Conservation (phyloP, 2,797 vertebrate species). For the Tympanoctomys barrerae region DNA sequence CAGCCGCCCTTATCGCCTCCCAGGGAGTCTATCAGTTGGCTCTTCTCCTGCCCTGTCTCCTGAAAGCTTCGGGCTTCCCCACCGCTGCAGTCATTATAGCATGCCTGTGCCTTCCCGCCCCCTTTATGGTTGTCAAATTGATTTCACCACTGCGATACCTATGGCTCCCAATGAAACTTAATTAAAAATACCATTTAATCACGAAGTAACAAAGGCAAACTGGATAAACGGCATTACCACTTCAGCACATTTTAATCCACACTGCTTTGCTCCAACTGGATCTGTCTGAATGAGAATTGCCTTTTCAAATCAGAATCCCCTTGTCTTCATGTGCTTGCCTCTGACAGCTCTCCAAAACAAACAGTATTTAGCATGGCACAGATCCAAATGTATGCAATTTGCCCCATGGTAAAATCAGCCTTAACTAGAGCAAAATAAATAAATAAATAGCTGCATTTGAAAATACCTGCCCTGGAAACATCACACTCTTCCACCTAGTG, state of each 20-base stretch:
- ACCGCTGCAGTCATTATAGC: slow-evolving; percentile 41
- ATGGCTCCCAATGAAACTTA: slow-evolving; percentile 83
- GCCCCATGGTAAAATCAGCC: slow-evolving; percentile 83
- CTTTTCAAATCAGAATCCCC: slow-evolving; percentile 85
- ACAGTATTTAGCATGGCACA: slow-evolving; percentile 82
- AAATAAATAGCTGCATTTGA: slow-evolving; percentile 48
- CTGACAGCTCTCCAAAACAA: slow-evolving; percentile 86
- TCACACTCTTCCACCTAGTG: neutral
- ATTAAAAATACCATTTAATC: slow-evolving; percentile 88
- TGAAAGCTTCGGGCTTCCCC: slow-evolving; percentile 34
- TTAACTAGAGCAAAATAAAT: slow-evolving; percentile 64
- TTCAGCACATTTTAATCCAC: slow-evolving; percentile 78
- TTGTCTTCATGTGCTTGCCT: slow-evolving; percentile 79
- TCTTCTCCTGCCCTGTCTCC: neutral
- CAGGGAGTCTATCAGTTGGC: slow-evolving; percentile 59
- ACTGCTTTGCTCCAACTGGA: slow-evolving; percentile 75
- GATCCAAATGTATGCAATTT: slow-evolving; percentile 84
- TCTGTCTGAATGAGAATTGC: slow-evolving; percentile 82
- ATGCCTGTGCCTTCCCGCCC: slow-evolving; percentile 67
- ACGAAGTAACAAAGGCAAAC: slow-evolving; percentile 84
- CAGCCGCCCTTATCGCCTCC: neutral
- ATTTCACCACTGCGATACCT: slow-evolving; percentile 82
- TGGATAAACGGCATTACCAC: slow-evolving; percentile 80
- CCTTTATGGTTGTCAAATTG: slow-evolving; percentile 83
- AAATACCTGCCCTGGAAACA: slow-evolving; percentile 46